Base-by-base conservation (phyloP, 2,888 invertebrate species). In the Noctuana brunneofusca region DNA sequence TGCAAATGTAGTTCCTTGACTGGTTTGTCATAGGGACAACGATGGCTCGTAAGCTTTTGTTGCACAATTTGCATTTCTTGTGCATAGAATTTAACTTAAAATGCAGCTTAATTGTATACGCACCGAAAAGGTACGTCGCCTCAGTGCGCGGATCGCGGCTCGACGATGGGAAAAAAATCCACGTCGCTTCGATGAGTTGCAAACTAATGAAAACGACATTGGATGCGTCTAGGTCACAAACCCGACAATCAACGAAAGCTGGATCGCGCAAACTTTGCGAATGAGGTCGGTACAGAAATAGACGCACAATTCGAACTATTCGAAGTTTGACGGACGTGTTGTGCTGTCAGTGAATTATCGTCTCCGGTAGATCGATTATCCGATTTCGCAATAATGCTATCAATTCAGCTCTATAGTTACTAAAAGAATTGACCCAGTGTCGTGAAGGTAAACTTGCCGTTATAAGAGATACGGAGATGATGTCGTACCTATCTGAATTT, bases 231-330 rank as follows among this genome's bases (percentile, higher is more conserved):
- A 69, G 70, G 67, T 73, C 69, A 69, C 69, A 62, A 74, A 70
- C 70, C 70, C 65, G 69, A 73, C 75, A 75, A 74, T 75, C 75
- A 76, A 76, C 73, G 75, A 75, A 75, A 71, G 69, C 68, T 73
- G 71, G 69, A 58, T 30, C 72, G 69, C 67, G 57, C 57, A 64
- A 63, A 46, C 70, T 69, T n/a, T 71, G 38, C 50, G 58, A 32
- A 65, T 72, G 74, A 81, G 80, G 76, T 69, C 75, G 71, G 16
- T 43, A 64, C 75, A 55, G 72, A 72, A 80, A 78, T 81, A 80
- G 71, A 64, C 60, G 22, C 30, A 43, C 20, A 30, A 58, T 38
- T 50, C 18, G 18, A 12, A 43, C 20, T 18, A 58, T 38, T 50
- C 18, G 18, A 12, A 8, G 52, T 18, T 2, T 58, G 43, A 59